A percentile compares a stretch with the other conserved stretches of the same genome.
Conservation (phyloP, 2,113 vertebrate species). For the Eira barbara region DNA sequence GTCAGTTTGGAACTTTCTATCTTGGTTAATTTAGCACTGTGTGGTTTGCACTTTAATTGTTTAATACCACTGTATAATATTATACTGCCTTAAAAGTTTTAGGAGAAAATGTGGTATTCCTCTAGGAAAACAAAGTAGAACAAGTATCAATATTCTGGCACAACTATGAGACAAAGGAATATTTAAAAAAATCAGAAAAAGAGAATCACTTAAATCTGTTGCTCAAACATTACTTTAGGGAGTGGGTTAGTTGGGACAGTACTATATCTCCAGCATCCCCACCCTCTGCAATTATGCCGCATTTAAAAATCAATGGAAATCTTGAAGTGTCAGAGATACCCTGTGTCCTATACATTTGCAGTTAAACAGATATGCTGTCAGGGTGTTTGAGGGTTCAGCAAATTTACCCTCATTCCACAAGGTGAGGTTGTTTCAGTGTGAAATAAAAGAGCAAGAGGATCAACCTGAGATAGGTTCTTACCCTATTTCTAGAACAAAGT, state of each 20-base stretch:
- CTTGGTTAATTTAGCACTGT: background rate
- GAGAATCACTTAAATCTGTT: background rate
- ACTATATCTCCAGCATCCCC: background rate
- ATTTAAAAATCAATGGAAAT: background rate
- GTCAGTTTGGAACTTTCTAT: background rate
- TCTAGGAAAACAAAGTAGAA: background rate
- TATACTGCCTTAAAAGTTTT: background rate
- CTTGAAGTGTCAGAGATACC: background rate
- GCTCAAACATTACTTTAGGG: background rate
- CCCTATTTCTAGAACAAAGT: background rate
- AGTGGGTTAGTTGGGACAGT: background rate
- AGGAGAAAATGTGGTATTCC: background rate
- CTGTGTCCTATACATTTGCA: background rate
- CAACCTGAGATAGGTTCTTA: background rate
- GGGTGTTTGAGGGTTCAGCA: background rate
- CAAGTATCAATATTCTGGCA: background rate
- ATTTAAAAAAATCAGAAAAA: background rate
- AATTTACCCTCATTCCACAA: conserved; percentile 22
- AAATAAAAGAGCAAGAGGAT: background rate
- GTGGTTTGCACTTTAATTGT: background rate
- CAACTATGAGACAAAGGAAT: background rate
- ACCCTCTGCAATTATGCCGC: too few relatives aligned
- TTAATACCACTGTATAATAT: background rate
- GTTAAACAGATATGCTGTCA: background rate
- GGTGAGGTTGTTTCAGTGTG: conserved; percentile 23